Evolutionary conservation across 2,797 vertebrate species (phyloP), one percentile per base, ranked within the genome.

Genomic region (Hydrophis major): DNA sequence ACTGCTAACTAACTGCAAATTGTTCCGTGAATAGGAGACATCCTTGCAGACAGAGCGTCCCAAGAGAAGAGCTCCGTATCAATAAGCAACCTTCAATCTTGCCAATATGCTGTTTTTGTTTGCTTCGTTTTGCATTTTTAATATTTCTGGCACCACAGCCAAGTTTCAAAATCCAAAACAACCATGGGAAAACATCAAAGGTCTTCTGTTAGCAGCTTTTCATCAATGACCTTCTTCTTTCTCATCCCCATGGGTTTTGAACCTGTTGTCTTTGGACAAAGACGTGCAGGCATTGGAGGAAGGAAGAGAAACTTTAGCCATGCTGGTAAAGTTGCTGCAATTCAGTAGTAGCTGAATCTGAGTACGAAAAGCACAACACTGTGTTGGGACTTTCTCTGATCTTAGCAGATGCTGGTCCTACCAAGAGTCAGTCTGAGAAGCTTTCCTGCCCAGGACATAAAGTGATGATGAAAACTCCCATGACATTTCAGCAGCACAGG

Each of bases 181-280:
- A 37, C 55, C 66, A 32, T 47, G 42, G 90, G 55, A 92, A 90
- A 13, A 20, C n/a, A 66, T 42, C 53, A 61, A 61, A 91, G n/a
- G 86, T 16, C 86, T 94, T 69, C 66, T 69, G 92, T 90, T 93
- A 86, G 69, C 92, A 91, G 74, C 61, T 32, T 92, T 53, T 53
- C 7, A 42, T 37, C 7, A 4, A 12, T 27, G 20, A 57, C 47
- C 37, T 42, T 32, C 55, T 59, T 59, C 1, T 1, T 20, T 4
- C 20, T 25, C 20, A 25, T 47, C 25, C 37, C 20, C 74, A 2
- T 7, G 37, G 47, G 37, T 12, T 42, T 47, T 83, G 42, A 83
- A 83, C 74, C 37, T 83, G 37, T 25, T 83, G 37, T 5, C 37
- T 83, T 83, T 83, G 74, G 42, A 83, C 37, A 83, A 83, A 47